Percentiles rank a stretch among this genome's conserved stretches.
Conservation (phyloP, 2,888 invertebrate species). For the Macrosiphum euphorbiae region DNA sequence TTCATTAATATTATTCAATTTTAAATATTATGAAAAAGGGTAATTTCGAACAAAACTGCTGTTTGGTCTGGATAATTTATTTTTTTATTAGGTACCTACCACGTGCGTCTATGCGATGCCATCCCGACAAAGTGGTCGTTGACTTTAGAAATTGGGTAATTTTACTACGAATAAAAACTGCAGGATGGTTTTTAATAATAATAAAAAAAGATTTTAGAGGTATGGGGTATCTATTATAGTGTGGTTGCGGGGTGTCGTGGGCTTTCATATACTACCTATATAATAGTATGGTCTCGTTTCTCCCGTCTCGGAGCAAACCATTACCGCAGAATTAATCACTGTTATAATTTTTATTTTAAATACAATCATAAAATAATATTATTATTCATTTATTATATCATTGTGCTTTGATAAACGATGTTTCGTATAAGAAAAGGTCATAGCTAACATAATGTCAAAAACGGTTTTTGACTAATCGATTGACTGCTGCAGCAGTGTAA, state of each 20-base stretch:
- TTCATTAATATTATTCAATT: background rate
- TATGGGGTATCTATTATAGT: background rate
- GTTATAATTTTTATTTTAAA: conserved; percentile 3
- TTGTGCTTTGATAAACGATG: background rate
- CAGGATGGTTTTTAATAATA: background rate
- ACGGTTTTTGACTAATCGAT: background rate
- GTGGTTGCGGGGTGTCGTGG: background rate
- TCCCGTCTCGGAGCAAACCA: background rate
- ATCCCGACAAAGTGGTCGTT: background rate
- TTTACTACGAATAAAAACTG: background rate
- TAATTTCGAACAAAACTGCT: background rate
- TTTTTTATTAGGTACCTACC: background rate
- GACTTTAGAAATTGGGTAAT: conserved; percentile 3
- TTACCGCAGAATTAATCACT: background rate
- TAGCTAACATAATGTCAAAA: background rate
- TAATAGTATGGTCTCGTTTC: background rate
- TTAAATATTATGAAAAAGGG: background rate
- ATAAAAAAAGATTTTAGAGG: background rate
- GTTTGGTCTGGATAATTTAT: background rate
- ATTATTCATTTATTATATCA: too few relatives aligned
- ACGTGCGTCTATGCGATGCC: background rate
- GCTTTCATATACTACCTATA: background rate
- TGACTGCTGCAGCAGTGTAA: background rate
- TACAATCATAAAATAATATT: conserved; percentile 4
- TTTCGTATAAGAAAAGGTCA: background rate